Conservation (phyloP, 2,888 invertebrate genomes). For the Malthinus seriepunctatus region DNA sequence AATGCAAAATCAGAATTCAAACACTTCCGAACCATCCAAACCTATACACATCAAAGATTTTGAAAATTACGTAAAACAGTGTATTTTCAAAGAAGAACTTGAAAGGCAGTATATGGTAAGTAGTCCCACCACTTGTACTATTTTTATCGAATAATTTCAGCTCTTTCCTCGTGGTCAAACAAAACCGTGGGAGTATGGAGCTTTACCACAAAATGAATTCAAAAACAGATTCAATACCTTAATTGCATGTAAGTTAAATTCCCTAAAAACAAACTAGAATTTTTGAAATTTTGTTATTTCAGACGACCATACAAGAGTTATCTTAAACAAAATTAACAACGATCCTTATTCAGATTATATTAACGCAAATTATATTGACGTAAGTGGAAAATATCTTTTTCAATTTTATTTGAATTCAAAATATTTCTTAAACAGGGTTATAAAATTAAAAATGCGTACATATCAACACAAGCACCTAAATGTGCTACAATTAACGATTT, state of each 20-base stretch:
- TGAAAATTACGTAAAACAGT: slow-evolving; percentile 49
- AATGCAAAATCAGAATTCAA: too few relatives aligned
- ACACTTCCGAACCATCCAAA: too few relatives aligned
- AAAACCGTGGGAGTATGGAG: slow-evolving; percentile 50
- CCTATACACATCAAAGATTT: too few relatives aligned
- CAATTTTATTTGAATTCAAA: not conserved
- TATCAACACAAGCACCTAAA: slow-evolving; percentile 52
- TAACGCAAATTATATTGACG: slow-evolving; percentile 59
- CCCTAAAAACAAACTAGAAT: not conserved
- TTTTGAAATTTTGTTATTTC: slow-evolving; percentile 23
- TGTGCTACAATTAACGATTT: slow-evolving; percentile 47
- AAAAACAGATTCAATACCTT: slow-evolving; percentile 57
- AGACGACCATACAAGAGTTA: slow-evolving; percentile 59
- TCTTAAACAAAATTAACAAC: slow-evolving; percentile 48
- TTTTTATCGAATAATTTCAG: slow-evolving; percentile 36
- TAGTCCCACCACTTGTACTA: not conserved
- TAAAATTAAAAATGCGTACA: slow-evolving; percentile 44
- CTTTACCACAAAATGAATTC: slow-evolving; percentile 50
- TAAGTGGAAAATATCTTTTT: slow-evolving; percentile 36
- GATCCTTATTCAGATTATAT: slow-evolving; percentile 57
- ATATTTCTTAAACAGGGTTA: slow-evolving; percentile 37
- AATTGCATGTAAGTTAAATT: slow-evolving; percentile 53
- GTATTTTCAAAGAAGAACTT: slow-evolving; percentile 45
- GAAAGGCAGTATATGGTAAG: slow-evolving; percentile 47
- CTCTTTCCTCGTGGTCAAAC: slow-evolving; percentile 51